A percentile compares a stretch with the other conserved stretches of the same genome.
phyloP scores from a whole-genome alignment of 2,888 invertebrate genomes.

The Amphipoea oculea region DNA sequence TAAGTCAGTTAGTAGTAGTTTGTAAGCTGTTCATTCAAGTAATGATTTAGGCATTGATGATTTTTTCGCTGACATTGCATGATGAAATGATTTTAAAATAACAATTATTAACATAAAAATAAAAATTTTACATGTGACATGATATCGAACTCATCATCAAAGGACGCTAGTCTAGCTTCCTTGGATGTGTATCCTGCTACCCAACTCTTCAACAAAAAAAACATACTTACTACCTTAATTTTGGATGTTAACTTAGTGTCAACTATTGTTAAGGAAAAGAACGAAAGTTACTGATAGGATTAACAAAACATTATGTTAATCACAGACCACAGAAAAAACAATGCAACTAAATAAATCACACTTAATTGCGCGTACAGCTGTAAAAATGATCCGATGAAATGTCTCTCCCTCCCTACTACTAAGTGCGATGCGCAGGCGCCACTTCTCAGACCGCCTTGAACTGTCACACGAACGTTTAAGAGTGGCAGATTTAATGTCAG shows the following conservation, averaged over 20 bases:
- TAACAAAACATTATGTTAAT: slow-evolving; percentile 40
- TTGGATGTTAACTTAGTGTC: neutral
- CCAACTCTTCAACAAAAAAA: no score
- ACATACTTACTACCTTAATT: no score
- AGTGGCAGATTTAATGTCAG: slow-evolving; percentile 82
- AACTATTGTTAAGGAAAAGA: neutral
- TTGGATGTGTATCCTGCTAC: no score
- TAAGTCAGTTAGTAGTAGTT: no score
- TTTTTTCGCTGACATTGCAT: no score
- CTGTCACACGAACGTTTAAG: slow-evolving; percentile 80
- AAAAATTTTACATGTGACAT: no score
- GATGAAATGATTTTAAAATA: no score
- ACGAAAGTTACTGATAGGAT: neutral
- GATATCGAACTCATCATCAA: no score
- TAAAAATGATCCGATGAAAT: slow-evolving; percentile 84
- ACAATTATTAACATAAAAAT: no score
- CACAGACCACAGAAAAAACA: slow-evolving; percentile 57
- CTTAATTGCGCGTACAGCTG: slow-evolving; percentile 82
- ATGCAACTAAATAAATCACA: slow-evolving; percentile 72
- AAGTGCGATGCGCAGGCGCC: slow-evolving; percentile 75
- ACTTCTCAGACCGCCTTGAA: slow-evolving; percentile 76
- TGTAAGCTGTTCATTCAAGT: no score
- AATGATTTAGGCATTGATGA: no score
- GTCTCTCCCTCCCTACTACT: slow-evolving; percentile 70
- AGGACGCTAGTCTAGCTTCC: no score